Percentiles rank a stretch among this genome's conserved stretches.
Conservation (phyloP, 2,797 vertebrate genomes). For the Galagoides demidoff region DNA sequence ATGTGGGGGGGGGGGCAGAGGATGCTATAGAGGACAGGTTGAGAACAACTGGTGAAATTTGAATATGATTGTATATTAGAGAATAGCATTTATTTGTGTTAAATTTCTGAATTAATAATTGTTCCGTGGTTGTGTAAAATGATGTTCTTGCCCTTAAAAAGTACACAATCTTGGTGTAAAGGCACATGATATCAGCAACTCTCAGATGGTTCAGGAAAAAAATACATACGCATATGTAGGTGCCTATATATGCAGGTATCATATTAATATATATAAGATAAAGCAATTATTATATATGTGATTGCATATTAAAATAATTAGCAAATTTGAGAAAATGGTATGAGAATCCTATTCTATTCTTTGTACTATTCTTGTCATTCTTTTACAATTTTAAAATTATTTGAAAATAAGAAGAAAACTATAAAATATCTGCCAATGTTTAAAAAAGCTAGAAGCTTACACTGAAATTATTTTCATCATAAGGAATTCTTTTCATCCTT, state of each 20-base stretch:
- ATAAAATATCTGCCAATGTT: constrained; percentile 32
- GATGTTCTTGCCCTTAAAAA: constrained; percentile 4
- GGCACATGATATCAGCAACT: not conserved
- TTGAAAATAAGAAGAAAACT: constrained; percentile 49
- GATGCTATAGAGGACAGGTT: not conserved
- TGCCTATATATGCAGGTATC: not conserved
- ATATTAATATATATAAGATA: not conserved
- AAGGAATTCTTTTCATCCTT: constrained; percentile 24
- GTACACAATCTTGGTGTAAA: not conserved
- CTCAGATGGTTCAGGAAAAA: constrained; percentile 7
- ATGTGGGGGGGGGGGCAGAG: not conserved
- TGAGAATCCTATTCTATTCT: not conserved
- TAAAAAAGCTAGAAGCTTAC: constrained; percentile 11
- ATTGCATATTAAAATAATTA: not conserved
- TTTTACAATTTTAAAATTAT: constrained; percentile 47
- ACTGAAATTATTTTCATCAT: constrained; percentile 36
- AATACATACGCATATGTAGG: not conserved
- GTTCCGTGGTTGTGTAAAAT: not conserved
- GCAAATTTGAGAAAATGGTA: not conserved
- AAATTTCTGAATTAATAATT: not conserved
- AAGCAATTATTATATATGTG: not conserved
- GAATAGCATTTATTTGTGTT: not conserved
- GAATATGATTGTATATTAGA: constrained; percentile 6
- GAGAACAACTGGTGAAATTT: not conserved
- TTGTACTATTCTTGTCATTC: not conserved